Conservation (phyloP, 2,888 invertebrate genomes). For the Aquatica leii region DNA sequence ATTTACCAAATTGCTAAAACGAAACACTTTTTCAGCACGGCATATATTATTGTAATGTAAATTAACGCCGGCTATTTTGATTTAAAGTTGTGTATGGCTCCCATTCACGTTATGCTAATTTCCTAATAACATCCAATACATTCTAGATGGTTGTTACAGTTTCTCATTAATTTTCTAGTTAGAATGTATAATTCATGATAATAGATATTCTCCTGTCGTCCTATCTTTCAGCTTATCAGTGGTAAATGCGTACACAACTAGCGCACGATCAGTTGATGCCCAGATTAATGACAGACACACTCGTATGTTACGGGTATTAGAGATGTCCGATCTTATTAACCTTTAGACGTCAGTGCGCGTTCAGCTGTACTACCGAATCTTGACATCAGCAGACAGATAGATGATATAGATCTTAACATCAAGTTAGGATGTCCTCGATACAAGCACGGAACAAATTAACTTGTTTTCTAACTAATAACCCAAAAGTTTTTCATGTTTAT, state of each 20-base stretch:
- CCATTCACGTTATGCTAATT: too few relatives aligned
- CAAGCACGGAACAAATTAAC: too few relatives aligned
- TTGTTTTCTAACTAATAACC: not conserved
- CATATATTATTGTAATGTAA: too few relatives aligned
- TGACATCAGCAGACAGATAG: slow-evolving; percentile 31
- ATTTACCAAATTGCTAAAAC: not conserved
- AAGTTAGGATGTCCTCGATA: too few relatives aligned
- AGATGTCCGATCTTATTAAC: slow-evolving; percentile 37
- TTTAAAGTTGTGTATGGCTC: too few relatives aligned
- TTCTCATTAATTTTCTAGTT: slow-evolving; percentile 29
- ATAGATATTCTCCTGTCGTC: slow-evolving; percentile 24
- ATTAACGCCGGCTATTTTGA: too few relatives aligned
- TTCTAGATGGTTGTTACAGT: slow-evolving; percentile 6
- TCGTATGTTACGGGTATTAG: slow-evolving; percentile 36
- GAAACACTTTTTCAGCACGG: too few relatives aligned
- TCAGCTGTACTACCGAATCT: slow-evolving; percentile 32
- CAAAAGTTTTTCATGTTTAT: not conserved
- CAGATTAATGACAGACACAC: slow-evolving; percentile 26
- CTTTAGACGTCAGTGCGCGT: slow-evolving; percentile 30
- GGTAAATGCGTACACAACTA: slow-evolving; percentile 9
- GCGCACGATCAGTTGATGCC: slow-evolving; percentile 14
- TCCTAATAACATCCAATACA: too few relatives aligned
- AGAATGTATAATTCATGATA: slow-evolving; percentile 25
- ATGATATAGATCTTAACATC: slow-evolving; percentile 22
- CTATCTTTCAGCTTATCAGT: slow-evolving; percentile 17